phyloP scores from a whole-genome alignment of 2,888 invertebrate species.

The Scaptomyza flava region DNA sequence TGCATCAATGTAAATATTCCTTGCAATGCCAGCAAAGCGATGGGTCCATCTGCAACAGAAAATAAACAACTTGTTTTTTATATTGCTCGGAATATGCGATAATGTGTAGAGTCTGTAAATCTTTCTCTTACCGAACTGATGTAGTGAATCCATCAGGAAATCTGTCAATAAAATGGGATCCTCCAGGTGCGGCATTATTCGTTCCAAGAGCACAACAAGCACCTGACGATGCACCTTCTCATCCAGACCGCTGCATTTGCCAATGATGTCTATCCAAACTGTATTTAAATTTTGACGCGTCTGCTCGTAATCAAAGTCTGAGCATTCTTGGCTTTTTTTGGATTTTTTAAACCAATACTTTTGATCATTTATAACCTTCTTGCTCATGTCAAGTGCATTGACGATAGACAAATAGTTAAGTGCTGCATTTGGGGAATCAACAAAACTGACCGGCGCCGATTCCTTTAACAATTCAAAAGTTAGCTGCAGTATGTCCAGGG shows the following conservation, averaged over 20 bases:
- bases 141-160: conserved; percentile 95
- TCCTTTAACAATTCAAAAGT: conserved; percentile 88
- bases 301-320: conserved; percentile 85
- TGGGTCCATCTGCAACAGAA: conserved; percentile 89
- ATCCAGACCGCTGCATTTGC: conserved; percentile 87
- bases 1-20: conserved; percentile 96
- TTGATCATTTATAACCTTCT: conserved; percentile 63
- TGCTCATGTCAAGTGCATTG: conserved; percentile 85
- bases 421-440: conserved; percentile 85
- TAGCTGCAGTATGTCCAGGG: conserved; percentile 90
- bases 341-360: conserved; percentile 80
- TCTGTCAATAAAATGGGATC: conserved; percentile 94
- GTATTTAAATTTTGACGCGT: conserved; percentile 88
- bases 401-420: conserved; percentile 88
- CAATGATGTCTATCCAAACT: conserved; percentile 87
- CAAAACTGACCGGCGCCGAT: conserved; percentile 86
- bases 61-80: neutral
- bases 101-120: too few species aligned
- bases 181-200: conserved; percentile 91
- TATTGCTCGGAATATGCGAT: too few species aligned
- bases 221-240: conserved; percentile 90
- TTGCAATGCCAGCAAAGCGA: conserved; percentile 95
- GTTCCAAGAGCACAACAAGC: conserved; percentile 92
- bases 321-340: neutral
- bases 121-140: conserved; percentile 86